Evolutionary conservation across 2,113 vertebrate genomes (phyloP), one percentile per base, ranked within the genome.

Genomic region (Centropus unirufus): DNA sequence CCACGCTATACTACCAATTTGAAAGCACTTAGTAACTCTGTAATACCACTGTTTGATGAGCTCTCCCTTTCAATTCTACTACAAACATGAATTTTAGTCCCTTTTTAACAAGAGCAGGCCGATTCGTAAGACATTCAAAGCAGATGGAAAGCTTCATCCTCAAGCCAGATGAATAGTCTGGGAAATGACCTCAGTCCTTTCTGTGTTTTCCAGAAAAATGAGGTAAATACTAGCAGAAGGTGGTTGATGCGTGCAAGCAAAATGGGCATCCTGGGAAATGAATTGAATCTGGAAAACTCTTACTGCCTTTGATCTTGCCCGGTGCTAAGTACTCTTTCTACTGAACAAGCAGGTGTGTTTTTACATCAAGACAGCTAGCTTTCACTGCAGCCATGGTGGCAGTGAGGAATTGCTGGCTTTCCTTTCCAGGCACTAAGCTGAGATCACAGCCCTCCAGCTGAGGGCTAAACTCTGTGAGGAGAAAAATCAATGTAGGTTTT

Each of bases 141-240:
- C 92, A 93, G 69, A 83, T 2, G 9, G 55, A 93, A 95, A 92
- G 44, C 68, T 72, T 77, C 29, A 73, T 63, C 72, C 83, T 94
- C 64, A 47, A 83, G 90, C 94, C 87, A 95, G 93, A 93, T 87
- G 81, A 46, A 70, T 11, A 29, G 21, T 76, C 36, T 91, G 83
- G 59, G 79, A 92, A 85, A 90, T 85, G 0, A 95, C 75, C 55
- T 88, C 85, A 83, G 67, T 29, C 47, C 52, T 83, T 82, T 73
- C 82, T 83, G 73, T 62, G 59, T 63, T 94, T 94, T 85, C 90
- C 84, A 69, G 70, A 90, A 85, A 91, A 95, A 74, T 91, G 93
- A 93, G 67, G 75, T 94, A 96, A 95, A 49, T 64, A n/a, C 59
- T 63, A 93, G 68, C 79, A 95, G 75, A 74, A 83, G 64, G 67